Evolutionary conservation across 2,113 vertebrate species (phyloP).

Genomic region (Pangasianodon gigas): DNA sequence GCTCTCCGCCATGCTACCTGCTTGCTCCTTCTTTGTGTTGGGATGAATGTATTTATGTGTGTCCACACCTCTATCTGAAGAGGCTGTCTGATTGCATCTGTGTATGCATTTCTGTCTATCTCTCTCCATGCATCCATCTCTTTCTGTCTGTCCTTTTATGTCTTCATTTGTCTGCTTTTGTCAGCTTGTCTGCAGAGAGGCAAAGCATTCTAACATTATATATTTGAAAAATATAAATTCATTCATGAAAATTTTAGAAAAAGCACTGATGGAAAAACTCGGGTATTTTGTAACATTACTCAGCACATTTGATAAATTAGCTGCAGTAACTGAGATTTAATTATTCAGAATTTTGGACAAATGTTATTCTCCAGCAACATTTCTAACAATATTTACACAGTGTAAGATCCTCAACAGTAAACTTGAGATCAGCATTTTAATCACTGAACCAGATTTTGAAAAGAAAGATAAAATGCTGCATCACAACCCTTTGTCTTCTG

Average conservation of each 20-base stretch:
- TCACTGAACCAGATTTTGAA: not conserved
- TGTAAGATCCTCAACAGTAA: not conserved
- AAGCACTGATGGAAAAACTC: not conserved
- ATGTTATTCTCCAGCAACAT: not conserved
- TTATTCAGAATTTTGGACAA: not conserved
- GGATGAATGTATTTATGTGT: conserved; percentile 56
- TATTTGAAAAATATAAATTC: not conserved
- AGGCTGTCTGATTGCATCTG: conserved; percentile 6
- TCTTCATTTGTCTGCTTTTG: conserved; percentile 21
- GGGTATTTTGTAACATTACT: not conserved
- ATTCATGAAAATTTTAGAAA: not conserved
- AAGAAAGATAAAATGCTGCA: not conserved
- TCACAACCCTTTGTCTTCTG: not conserved
- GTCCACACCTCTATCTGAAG: conserved; percentile 37
- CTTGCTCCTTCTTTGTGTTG: conserved; percentile 57
- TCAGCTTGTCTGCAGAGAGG: not conserved
- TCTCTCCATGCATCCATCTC: not conserved
- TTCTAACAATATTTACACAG: not conserved
- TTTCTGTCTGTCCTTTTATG: conserved; percentile 51
- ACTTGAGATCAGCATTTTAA: not conserved
- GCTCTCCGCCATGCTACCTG: conserved; percentile 63
- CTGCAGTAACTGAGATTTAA: not conserved
- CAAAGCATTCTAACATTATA: conserved; percentile 38
- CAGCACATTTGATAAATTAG: not conserved
- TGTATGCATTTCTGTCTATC: conserved; percentile 10